These are phyloP conservation scores for Porites cylindrica DNA, from an alignment of 92 coral and sea anemone species.

Conservation along the genomic window DNA sequence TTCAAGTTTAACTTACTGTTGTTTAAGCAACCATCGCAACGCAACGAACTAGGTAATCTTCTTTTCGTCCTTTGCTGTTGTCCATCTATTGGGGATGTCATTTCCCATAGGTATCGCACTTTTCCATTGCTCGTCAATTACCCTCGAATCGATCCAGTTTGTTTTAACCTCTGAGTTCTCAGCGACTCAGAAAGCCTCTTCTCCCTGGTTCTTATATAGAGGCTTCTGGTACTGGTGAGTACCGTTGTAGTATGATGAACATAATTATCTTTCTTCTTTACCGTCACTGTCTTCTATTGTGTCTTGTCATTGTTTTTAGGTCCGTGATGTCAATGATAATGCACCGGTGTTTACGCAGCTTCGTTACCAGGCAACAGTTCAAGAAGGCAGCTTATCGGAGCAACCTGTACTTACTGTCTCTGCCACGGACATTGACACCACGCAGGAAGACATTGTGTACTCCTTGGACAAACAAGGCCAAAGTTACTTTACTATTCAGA, in stretches of 20 bases:
- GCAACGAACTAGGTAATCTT: neutral
- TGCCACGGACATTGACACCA: slow-evolving; percentile 78
- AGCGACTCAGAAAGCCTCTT: no score
- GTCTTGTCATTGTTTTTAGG: slow-evolving; percentile 55
- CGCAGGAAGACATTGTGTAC: slow-evolving; percentile 62
- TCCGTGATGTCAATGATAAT: slow-evolving; percentile 85
- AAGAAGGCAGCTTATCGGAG: slow-evolving; percentile 69
- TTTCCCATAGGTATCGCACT: no score
- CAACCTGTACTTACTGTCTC: slow-evolving; percentile 62
- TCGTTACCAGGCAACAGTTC: slow-evolving; percentile 68
- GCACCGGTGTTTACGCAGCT: slow-evolving; percentile 75
- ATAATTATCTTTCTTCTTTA: neutral
- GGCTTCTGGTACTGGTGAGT: no score
- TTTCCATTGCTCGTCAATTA: no score
- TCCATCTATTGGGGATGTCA: neutral
- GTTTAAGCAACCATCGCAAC: neutral
- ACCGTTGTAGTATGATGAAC: neutral
- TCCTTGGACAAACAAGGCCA: slow-evolving; percentile 67
- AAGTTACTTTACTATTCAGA: slow-evolving; percentile 72
- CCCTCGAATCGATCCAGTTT: no score
- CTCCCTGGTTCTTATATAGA: no score
- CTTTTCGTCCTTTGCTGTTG: neutral
- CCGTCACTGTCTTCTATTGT: neutral
- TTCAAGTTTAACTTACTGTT: neutral
- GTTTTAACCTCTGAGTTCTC: no score